Conservation (phyloP, 92 coral and sea anemone genomes). For the Porites evermanni region DNA sequence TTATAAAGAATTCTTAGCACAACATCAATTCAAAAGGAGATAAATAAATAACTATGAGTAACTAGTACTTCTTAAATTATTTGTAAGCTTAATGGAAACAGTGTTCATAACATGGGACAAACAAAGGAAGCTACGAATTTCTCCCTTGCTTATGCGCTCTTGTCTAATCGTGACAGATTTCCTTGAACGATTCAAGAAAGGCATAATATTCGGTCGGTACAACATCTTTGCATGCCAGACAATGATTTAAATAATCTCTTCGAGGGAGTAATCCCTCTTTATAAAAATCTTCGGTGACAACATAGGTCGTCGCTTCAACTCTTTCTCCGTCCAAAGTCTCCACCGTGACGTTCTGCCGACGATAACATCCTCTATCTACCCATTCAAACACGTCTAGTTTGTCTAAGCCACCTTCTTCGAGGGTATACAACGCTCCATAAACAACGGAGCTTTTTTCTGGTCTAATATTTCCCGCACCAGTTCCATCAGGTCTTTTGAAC, state of each 20-base stretch:
- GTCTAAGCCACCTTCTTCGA: conserved; percentile 78
- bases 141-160: background rate
- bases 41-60: background rate
- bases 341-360: conserved; percentile 57
- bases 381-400: conserved; percentile 81
- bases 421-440: conserved; percentile 76
- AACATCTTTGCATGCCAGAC: conserved; percentile 72
- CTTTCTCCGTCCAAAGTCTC: conserved; percentile 52
- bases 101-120: background rate
- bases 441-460: conserved; percentile 62
- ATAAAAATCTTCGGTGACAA: conserved; percentile 52
- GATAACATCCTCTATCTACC: conserved; percentile 70
- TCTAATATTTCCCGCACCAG: conserved; percentile 69
- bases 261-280: conserved; percentile 72
- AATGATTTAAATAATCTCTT: conserved; percentile 66
- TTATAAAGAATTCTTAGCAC: too few species aligned
- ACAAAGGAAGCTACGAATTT: background rate
- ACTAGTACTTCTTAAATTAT: background rate
- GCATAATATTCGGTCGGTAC: conserved; percentile 67
- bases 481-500: conserved; percentile 57
- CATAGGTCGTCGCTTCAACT: conserved; percentile 66
- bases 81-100: background rate
- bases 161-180: conserved; percentile 16
- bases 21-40: too few species aligned
- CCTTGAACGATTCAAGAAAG: conserved; percentile 42